A percentile compares a stretch with the other conserved stretches of the same genome.
Conservation (phyloP, 2,797 vertebrate genomes). For the Typhlichthys subterraneus region DNA sequence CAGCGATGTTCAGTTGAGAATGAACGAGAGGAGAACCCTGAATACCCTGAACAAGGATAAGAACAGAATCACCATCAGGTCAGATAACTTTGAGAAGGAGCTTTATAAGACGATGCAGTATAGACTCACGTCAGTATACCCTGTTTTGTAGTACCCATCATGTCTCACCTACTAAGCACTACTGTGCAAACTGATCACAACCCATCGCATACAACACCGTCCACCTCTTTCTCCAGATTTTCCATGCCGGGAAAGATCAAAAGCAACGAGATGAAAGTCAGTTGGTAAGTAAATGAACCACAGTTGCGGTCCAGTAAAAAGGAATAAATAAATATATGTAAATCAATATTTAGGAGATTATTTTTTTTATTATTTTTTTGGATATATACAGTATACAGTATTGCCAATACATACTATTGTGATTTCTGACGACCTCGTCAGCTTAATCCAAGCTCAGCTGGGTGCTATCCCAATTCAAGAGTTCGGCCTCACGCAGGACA, state of each 20-base stretch:
- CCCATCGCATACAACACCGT: neutral
- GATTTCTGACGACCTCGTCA: constrained; percentile 47
- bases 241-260: constrained; percentile 95
- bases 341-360: neutral
- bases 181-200: neutral
- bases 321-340: neutral
- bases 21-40: constrained; percentile 90
- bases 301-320: neutral
- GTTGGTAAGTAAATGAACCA: constrained; percentile 81
- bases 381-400: too few species aligned
- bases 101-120: too few species aligned
- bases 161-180: neutral
- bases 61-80: constrained; percentile 92
- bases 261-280: constrained; percentile 97
- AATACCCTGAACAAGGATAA: constrained; percentile 93
- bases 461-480: constrained; percentile 93
- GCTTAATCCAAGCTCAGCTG: constrained; percentile 96
- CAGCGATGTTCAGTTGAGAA: constrained; percentile 87
- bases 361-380: too few species aligned
- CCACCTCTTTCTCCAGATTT: constrained; percentile 77
- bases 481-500: constrained; percentile 94
- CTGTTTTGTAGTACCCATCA: neutral
- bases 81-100: constrained; percentile 25
- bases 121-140: too few species aligned
- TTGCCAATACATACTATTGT: neutral